Evolutionary conservation across 53 echinoderm and acorn worm genomes (phyloP).

Genomic region (Holothuria leucospilota): DNA sequence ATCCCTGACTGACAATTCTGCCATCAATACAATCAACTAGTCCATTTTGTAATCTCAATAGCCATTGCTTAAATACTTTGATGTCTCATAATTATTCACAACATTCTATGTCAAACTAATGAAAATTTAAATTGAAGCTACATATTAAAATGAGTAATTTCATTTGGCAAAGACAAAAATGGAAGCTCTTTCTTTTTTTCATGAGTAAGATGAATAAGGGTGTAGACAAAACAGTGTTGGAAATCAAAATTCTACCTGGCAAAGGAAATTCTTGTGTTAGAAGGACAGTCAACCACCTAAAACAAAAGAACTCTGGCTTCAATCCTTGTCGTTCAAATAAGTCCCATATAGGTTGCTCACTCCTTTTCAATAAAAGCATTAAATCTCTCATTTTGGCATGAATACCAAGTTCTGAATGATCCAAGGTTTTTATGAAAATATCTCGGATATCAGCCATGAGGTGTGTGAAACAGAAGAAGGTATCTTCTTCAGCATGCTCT

Average conservation of each 20-base stretch:
- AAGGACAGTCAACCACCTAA: constrained; percentile 91
- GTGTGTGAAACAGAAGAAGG: constrained; percentile 99
- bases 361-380: constrained; percentile 76
- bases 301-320: constrained; percentile 90
- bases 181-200: too few species aligned
- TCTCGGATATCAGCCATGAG: constrained; percentile 96
- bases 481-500: constrained; percentile 97
- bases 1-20: too few species aligned
- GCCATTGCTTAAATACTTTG: too few species aligned
- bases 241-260: constrained; percentile 61
- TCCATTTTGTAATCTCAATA: too few species aligned
- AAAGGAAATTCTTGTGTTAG: constrained; percentile 95
- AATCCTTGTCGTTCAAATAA: constrained; percentile 75
- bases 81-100: too few species aligned
- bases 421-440: constrained; percentile 97
- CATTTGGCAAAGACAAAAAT: too few species aligned
- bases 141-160: too few species aligned
- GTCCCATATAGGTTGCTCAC: constrained; percentile 74
- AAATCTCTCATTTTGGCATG: constrained; percentile 90
- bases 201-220: too few species aligned
- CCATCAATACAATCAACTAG: too few species aligned
- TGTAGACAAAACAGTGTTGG: background rate
- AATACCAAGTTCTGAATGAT: constrained; percentile 89
- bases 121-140: too few species aligned
- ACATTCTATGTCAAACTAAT: too few species aligned